Evolutionary conservation across 2,888 invertebrate genomes (phyloP).

Genomic region (Drosophila bunnanda): DNA sequence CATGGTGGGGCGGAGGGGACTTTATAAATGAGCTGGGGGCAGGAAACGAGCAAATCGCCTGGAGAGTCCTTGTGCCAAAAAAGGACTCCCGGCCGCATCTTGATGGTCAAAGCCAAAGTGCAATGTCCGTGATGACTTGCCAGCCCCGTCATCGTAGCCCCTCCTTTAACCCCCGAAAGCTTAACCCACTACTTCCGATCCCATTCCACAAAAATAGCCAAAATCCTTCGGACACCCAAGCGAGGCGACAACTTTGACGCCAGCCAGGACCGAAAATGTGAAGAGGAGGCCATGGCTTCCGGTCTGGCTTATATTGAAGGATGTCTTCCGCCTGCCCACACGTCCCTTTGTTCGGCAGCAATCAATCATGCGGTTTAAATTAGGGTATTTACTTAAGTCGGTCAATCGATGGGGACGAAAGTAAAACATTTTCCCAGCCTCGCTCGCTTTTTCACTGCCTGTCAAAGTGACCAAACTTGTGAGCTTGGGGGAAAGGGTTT

Average conservation of each 20-base stretch:
- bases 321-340: conserved; percentile 3
- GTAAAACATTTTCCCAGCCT: conserved; percentile 33
- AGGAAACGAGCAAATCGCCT: conserved; percentile 69
- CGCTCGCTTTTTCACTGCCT: conserved; percentile 1
- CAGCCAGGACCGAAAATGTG: conserved; percentile 23
- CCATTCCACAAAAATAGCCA: conserved; percentile 38
- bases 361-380: conserved; percentile 80
- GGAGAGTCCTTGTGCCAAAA: conserved; percentile 62
- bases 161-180: conserved; percentile 9
- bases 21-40: conserved; percentile 52
- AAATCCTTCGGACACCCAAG: conserved; percentile 35
- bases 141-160: conserved; percentile 42
- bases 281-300: conserved; percentile 38
- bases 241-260: conserved; percentile 67
- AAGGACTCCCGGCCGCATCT: conserved; percentile 51
- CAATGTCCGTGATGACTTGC: conserved; percentile 76
- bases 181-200: conserved; percentile 27
- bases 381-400: conserved; percentile 77
- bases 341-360: conserved; percentile 51
- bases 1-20: conserved; percentile 23
- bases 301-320: conserved; percentile 63
- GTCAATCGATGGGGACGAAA: conserved; percentile 57
- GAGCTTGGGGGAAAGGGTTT: conserved; percentile 20
- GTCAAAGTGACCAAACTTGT: conserved; percentile 33
- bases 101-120: conserved; percentile 78